Evolutionary conservation across 2,888 invertebrate species (phyloP).

Genomic region (Lamellibrachia satsuma): DNA sequence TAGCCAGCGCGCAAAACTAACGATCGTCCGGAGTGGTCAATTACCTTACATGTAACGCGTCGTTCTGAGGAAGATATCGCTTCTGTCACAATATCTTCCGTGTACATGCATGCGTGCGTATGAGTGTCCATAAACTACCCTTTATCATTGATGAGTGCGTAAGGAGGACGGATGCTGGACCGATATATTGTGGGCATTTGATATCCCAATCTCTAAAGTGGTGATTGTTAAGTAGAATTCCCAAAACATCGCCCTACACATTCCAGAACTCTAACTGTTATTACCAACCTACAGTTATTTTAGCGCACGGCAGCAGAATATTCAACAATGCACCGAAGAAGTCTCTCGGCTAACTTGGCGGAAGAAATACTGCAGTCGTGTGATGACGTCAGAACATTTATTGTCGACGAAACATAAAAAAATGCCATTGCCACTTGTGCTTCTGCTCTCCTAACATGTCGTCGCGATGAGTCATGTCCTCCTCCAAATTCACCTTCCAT

Average conservation of each 20-base stretch:
- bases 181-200: not conserved
- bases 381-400: not conserved
- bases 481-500: not conserved
- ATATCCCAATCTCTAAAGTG: not conserved
- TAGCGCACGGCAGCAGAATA: not conserved
- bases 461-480: not conserved
- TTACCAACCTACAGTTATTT: not conserved
- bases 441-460: constrained; percentile 6
- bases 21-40: not conserved
- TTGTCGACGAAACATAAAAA: not conserved
- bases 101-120: not conserved
- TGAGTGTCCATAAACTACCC: not conserved
- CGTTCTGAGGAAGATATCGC: not conserved
- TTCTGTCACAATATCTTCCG: not conserved
- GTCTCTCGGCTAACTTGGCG: not conserved
- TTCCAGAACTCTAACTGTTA: not conserved
- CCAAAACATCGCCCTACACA: not conserved
- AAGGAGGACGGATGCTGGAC: not conserved
- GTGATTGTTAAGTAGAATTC: not conserved
- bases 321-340: not conserved
- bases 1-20: not conserved
- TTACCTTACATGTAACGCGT: not conserved
- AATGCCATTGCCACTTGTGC: not conserved
- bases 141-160: not conserved
- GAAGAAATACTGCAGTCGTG: not conserved